Percentiles rank a stretch among this genome's conserved stretches.
These are phyloP conservation scores for Lipophrys pholis DNA, from an alignment of 2,113 vertebrate species.

Conservation along the genomic window DNA sequence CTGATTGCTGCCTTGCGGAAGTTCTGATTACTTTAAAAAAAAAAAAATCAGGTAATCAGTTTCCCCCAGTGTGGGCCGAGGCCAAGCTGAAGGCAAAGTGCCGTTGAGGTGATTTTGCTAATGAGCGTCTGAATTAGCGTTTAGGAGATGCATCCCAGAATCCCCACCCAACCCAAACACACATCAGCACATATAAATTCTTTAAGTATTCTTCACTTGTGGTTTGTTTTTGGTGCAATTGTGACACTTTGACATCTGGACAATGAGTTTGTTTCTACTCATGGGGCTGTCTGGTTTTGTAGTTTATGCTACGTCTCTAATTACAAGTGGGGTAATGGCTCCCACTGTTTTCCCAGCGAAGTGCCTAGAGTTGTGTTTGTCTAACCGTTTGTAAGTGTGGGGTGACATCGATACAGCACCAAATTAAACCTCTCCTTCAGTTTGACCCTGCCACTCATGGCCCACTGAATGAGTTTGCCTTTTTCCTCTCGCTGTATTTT, in stretches of 20 bases:
- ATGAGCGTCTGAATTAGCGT: slow-evolving; percentile 67
- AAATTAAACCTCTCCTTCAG: slow-evolving; percentile 82
- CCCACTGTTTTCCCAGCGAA: slow-evolving; percentile 71
- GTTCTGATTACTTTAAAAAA: slow-evolving; percentile 67
- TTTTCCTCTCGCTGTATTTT: slow-evolving; percentile 70
- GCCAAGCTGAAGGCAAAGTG: slow-evolving; percentile 62
- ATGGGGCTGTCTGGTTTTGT: slow-evolving; percentile 54
- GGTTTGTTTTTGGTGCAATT: slow-evolving; percentile 22
- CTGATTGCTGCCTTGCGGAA: slow-evolving; percentile 68
- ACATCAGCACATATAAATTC: slow-evolving; percentile 20
- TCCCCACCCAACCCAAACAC: slow-evolving; percentile 2
- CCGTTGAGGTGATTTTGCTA: slow-evolving; percentile 61
- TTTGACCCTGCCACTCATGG: slow-evolving; percentile 77
- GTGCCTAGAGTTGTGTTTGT: slow-evolving; percentile 80
- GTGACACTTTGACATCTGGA: slow-evolving; percentile 70
- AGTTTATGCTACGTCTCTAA: slow-evolving; percentile 77
- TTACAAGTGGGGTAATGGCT: slow-evolving; percentile 78
- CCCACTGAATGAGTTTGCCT: slow-evolving; percentile 66
- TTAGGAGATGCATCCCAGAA: slow-evolving; percentile 53
- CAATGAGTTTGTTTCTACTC: slow-evolving; percentile 63
- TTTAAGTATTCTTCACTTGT: slow-evolving; percentile 53
- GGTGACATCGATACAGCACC: slow-evolving; percentile 71
- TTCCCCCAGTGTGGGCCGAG: slow-evolving; percentile 46
- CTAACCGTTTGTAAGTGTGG: slow-evolving; percentile 75
- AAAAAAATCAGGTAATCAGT: slow-evolving; percentile 63